Evolutionary conservation across 2,113 vertebrate species (phyloP).

Genomic region (Ochotona curzoniae): DNA sequence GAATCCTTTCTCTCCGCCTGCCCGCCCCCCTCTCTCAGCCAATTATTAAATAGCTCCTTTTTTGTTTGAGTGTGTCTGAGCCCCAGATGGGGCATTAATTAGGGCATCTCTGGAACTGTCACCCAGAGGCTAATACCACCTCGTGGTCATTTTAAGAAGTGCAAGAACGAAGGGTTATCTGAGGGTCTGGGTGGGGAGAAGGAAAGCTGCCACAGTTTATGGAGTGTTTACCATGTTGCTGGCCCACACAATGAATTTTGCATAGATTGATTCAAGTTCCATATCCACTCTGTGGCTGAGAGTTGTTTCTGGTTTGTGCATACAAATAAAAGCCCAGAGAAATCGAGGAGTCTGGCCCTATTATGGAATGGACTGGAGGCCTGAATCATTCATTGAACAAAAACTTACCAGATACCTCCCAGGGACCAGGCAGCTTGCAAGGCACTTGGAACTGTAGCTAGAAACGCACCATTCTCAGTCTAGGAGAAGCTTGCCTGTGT

Average conservation of each 20-base stretch:
- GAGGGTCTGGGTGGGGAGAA: neutral
- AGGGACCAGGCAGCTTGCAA: neutral
- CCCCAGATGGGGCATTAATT: neutral
- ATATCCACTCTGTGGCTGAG: neutral
- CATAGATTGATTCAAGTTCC: neutral
- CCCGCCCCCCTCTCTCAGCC: neutral
- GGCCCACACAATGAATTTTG: neutral
- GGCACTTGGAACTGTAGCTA: neutral
- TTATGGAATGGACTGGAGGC: neutral
- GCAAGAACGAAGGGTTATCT: neutral
- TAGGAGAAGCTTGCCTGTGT: neutral
- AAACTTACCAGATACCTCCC: neutral
- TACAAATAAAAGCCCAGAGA: conserved; percentile 21
- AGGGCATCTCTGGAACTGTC: neutral
- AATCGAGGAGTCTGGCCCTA: conserved; percentile 36
- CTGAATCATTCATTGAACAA: neutral
- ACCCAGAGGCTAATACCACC: conserved; percentile 60
- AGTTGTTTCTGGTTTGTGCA: conserved; percentile 18
- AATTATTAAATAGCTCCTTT: conserved; percentile 7
- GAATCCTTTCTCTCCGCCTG: neutral
- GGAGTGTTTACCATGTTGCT: neutral
- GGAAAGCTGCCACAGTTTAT: neutral
- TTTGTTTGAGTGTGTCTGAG: neutral
- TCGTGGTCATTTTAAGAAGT: conserved; percentile 68
- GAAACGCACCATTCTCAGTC: neutral